phyloP scores from a whole-genome alignment of 2,797 vertebrate genomes.

The Triplophysa yarkandensis region DNA sequence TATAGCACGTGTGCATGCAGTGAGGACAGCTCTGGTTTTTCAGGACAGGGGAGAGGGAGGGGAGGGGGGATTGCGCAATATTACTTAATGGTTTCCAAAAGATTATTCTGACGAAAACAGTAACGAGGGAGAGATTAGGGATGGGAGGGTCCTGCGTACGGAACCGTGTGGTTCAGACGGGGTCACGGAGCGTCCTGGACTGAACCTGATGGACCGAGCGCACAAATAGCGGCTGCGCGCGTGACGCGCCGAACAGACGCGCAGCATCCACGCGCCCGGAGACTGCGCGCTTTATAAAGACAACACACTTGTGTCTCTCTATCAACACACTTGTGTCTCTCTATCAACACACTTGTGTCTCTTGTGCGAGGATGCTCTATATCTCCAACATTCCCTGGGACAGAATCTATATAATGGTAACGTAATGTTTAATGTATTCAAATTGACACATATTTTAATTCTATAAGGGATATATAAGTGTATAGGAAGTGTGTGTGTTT shows the following conservation, averaged over 20 bases:
- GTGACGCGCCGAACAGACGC: slow-evolving; percentile 69
- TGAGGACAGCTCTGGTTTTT: slow-evolving; percentile 34
- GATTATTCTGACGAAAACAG: slow-evolving; percentile 54
- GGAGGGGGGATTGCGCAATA: slow-evolving; percentile 50
- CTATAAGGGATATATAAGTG: neutral
- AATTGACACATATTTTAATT: neutral
- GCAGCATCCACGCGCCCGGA: slow-evolving; percentile 42
- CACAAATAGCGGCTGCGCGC: slow-evolving; percentile 76
- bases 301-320: neutral
- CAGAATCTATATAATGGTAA: slow-evolving; percentile 21
- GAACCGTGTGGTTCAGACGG: slow-evolving; percentile 70
- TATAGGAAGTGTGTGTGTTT: neutral
- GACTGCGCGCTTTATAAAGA: slow-evolving; percentile 48
- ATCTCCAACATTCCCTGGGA: neutral
- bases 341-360: too few relatives aligned
- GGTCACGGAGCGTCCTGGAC: slow-evolving; percentile 73
- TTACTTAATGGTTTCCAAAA: slow-evolving; percentile 66
- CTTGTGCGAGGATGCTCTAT: neutral
- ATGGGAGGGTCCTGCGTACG: slow-evolving; percentile 35
- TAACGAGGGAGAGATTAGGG: slow-evolving; percentile 57
- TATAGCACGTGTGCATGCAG: slow-evolving; percentile 27
- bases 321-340: too few relatives aligned
- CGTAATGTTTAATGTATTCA: neutral
- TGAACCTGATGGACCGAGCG: slow-evolving; percentile 70
- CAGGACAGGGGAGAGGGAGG: slow-evolving; percentile 26